phyloP scores from a whole-genome alignment of 1,140 invertebrate genomes.

The Eriosoma lanigerum region DNA sequence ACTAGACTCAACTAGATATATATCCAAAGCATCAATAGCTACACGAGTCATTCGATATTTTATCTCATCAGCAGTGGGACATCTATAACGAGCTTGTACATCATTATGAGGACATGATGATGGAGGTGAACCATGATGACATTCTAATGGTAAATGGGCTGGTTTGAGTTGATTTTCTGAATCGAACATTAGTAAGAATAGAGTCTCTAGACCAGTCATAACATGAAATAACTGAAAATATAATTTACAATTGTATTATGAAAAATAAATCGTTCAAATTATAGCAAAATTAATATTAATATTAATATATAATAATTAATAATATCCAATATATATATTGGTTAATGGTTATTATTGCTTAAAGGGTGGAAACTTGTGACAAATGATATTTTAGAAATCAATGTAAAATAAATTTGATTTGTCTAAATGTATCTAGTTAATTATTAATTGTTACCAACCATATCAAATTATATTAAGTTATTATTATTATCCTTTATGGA shows the following conservation, averaged over 20 bases:
- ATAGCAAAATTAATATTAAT: too few relatives aligned
- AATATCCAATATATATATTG: too few relatives aligned
- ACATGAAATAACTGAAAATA: slow-evolving; percentile 73
- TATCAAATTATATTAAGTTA: too few relatives aligned
- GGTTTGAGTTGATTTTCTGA: slow-evolving; percentile 84
- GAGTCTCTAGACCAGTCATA: slow-evolving; percentile 83
- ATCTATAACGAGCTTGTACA: slow-evolving; percentile 65
- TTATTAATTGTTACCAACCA: too few relatives aligned
- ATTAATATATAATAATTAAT: too few relatives aligned
- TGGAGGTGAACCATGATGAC: slow-evolving; percentile 82
- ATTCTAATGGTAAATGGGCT: slow-evolving; percentile 74
- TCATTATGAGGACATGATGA: slow-evolving; percentile 74
- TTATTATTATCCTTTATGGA: too few relatives aligned
- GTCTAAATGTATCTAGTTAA: too few relatives aligned
- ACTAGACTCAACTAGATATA: slow-evolving; percentile 86
- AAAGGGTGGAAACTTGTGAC: too few relatives aligned
- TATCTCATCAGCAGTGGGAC: slow-evolving; percentile 84
- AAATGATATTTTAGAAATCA: too few relatives aligned
- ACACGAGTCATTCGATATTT: slow-evolving; percentile 93
- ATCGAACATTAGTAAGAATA: slow-evolving; percentile 82
- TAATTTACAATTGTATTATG: neutral
- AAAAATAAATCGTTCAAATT: too few relatives aligned
- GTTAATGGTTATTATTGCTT: too few relatives aligned
- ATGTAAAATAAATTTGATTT: too few relatives aligned
- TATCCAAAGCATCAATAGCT: slow-evolving; percentile 86